Evolutionary conservation across 2,797 vertebrate genomes (phyloP), one percentile per base, ranked within the genome.

Genomic region (Trematomus bernacchii): DNA sequence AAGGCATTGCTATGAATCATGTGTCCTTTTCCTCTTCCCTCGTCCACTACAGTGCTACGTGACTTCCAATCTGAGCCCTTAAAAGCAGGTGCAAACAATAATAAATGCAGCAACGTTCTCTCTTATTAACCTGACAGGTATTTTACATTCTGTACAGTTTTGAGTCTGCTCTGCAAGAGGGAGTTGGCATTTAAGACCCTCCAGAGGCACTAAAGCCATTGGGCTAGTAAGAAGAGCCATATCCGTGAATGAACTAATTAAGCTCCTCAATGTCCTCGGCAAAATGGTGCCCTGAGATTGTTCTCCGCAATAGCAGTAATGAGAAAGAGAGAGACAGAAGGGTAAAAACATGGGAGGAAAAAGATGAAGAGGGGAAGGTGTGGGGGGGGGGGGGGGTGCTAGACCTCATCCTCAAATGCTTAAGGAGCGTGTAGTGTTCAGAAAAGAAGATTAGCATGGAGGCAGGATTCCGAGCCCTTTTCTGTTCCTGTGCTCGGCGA

Each of bases 171-270:
- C 73, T 91, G 80, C 88, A 82, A 85, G 79, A 83, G 82, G 81
- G 89, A 86, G 79, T 68, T 89, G 91, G 88, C 89, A 93, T 91
- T 91, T 84, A 85, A 84, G 81, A 80, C 76, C 80, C 91, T 92
- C 88, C 74, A 65, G 92, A 92, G 90, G 80, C 91, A 75, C 78
- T 87, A 74, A 87, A 92, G 90, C 87, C 81, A 89, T 80, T 61
- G 79, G 90, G 85, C 83, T 84, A 81, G 86, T 75, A 87, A 89
- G 88, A 86, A 80, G 79, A 85, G 84, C 83, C 86, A 90, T 90
- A 89, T 91, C 92, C 82, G 81, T 77, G 84, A 88, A 93, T 85
- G 73, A 93, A 92, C 92, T 94, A 92, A 95, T 95, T 94, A 94
- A 90, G 85, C 83, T 92, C 88, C 90, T 93, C 88, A 79, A 90